Conservation (phyloP, 2,888 invertebrate species). For the Folsomia candida region DNA sequence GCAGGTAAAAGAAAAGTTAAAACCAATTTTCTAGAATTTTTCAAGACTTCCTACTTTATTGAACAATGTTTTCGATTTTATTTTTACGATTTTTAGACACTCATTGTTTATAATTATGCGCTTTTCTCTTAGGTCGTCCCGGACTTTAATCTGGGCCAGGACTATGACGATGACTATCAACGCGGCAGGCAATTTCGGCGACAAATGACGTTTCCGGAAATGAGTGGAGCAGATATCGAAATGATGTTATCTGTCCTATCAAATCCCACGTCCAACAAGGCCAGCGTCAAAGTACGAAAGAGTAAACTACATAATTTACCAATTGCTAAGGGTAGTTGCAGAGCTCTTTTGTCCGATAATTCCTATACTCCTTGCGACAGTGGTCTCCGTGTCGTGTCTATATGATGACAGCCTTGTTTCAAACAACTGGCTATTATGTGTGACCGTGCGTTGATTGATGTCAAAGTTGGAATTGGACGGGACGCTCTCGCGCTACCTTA, state of each 20-base stretch:
- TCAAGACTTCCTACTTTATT: constrained; percentile 5
- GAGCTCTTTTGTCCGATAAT: constrained; percentile 17
- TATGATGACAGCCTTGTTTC: neutral
- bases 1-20: constrained; percentile 52
- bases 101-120: neutral
- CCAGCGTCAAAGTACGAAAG: constrained; percentile 5
- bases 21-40: neutral
- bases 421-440: neutral
- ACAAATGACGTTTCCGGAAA: neutral
- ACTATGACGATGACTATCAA: neutral
- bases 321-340: neutral
- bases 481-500: constrained; percentile 10
- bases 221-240: constrained; percentile 2
- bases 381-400: neutral
- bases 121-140: constrained; percentile 29
- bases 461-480: constrained; percentile 15
- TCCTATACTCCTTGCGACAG: neutral
- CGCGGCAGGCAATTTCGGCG: neutral
- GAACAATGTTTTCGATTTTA: constrained; percentile 8
- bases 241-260: neutral
- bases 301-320: neutral
- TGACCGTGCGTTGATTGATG: neutral
- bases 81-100: neutral
- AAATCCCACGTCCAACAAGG: neutral
- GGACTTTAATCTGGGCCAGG: neutral